A percentile compares a stretch with the other conserved stretches of the same genome.
Conservation (phyloP, 1,140 invertebrate genomes). For the Trachymyrmex cornetzi region DNA sequence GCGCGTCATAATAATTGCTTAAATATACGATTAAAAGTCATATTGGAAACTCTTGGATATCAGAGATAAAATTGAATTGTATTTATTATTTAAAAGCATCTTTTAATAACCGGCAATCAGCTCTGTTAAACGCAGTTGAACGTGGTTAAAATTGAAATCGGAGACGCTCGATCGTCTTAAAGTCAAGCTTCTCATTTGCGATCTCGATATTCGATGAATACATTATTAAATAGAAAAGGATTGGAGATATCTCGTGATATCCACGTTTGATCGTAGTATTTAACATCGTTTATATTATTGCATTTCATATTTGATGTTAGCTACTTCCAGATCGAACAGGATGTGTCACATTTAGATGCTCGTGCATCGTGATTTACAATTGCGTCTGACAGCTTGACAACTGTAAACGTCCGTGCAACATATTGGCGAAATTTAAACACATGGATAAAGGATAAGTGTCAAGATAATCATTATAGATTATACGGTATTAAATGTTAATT, state of each 20-base stretch:
- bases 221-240: neutral
- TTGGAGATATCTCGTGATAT: neutral
- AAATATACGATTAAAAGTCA: neutral
- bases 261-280: neutral
- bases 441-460: constrained; percentile 4
- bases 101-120: neutral
- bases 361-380: neutral
- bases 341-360: neutral
- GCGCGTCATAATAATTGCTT: neutral
- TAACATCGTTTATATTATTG: constrained; percentile 3
- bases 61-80: too few species aligned
- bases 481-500: neutral
- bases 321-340: neutral
- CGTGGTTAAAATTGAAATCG: neutral
- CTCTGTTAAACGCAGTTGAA: neutral
- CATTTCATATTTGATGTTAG: neutral
- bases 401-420: neutral
- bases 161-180: neutral
- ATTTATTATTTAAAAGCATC: neutral
- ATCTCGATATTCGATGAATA: neutral
- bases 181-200: neutral
- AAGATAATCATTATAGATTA: neutral
- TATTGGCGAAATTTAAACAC: constrained; percentile 7
- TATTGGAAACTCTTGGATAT: too few species aligned
- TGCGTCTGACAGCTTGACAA: neutral